Conservation (phyloP, 1,140 invertebrate species). For the Drosophila grimshawi region DNA sequence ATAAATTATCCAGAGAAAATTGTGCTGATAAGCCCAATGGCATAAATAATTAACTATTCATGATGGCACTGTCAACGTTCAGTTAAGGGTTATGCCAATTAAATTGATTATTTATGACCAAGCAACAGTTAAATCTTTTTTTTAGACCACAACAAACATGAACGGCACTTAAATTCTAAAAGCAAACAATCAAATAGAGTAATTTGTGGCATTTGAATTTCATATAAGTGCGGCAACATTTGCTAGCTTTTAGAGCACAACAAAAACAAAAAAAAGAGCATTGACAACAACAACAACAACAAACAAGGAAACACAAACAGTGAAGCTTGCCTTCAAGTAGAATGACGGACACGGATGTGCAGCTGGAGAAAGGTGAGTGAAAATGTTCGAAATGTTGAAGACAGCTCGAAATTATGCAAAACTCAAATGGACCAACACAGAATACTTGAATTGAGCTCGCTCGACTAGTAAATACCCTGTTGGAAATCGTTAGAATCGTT, state of each 20-base stretch:
- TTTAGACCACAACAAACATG: neutral
- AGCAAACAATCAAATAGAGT: neutral
- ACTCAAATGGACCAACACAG: neutral
- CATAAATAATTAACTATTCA: neutral
- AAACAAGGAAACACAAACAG: neutral
- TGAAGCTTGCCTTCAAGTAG: neutral
- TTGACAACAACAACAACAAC: neutral
- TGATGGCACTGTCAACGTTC: neutral
- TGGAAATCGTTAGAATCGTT: too few relatives aligned
- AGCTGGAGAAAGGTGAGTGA: conserved; percentile 45
- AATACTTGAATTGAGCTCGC: too few relatives aligned
- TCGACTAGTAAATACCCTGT: too few relatives aligned
- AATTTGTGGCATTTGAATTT: neutral
- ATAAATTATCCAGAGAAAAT: neutral
- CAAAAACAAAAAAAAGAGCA: neutral
- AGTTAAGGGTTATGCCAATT: neutral
- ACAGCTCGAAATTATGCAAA: neutral
- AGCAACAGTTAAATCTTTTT: conserved; percentile 2
- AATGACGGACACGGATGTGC: conserved; percentile 48
- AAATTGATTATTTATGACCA: conserved; percentile 5
- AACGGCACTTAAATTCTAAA: neutral
- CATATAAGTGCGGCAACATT: neutral
- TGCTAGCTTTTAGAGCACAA: neutral
- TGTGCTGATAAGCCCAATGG: conserved; percentile 1
- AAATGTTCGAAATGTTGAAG: too few relatives aligned